Evolutionary conservation across 2,888 invertebrate species (phyloP), one percentile per base, ranked within the genome.

Genomic region (Choristoneura rosaceana): DNA sequence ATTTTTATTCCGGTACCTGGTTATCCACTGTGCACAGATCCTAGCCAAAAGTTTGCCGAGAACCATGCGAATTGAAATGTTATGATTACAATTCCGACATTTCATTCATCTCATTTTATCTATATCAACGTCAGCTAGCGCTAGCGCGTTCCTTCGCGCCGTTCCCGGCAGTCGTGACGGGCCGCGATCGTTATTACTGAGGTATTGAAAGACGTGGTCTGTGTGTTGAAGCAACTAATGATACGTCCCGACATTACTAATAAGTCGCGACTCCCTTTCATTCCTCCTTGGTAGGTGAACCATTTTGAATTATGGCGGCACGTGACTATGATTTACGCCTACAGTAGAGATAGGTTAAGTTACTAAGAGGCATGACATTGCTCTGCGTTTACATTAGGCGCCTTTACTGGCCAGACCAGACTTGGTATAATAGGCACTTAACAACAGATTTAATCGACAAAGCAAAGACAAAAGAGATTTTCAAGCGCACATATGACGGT

Each of bases 141-240:
- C 25, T 63, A 58, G 58, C 55, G 43, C 61, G 62, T 43, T 17
- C 14, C 59, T 4, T n/a, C 47, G 17, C 59, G 5, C 12, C 58
- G 34, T 47, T 61, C 43, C 43, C 62, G 69, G 41, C 69, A 41
- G 50, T 59, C 62, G 61, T 62, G 69, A 47, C 41, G 58, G 65
- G 61, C 62, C 67, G 67, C 67, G 71, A 68, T 47, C 71, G 55
- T 71, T 71, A 71, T 71, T 71, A 63, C 71, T 41, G 47, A 68
- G 63, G 62, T 63, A 71, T 71, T 71, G 71, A 71, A 63, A 71
- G 55, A 71, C 71, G 71, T 71, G 71, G 71, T 68, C 62, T 71
- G 71, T 71, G 47, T 71, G 62, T 71, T 68, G 41, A 71, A 62
- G 47, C 52, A 34, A 61, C 66, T 68, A 71, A 68, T 62, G 63